Conservation (phyloP, 2,113 vertebrate genomes). For the Spermophilus dauricus region DNA sequence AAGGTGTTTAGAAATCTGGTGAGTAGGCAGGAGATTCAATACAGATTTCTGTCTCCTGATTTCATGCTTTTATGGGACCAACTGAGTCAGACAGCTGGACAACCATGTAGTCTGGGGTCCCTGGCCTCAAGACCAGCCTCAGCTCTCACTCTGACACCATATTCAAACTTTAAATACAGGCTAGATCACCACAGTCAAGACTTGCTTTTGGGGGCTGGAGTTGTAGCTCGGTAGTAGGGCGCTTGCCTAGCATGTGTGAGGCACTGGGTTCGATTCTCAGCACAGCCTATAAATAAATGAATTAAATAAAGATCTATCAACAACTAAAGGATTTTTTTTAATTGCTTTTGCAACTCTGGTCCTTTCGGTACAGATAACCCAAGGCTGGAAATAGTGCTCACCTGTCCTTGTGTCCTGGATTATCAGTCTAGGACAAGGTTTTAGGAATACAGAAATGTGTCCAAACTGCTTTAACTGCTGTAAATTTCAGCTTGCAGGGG, state of each 20-base stretch:
- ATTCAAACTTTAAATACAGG: not conserved
- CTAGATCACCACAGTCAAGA: not conserved
- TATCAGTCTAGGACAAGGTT: not conserved
- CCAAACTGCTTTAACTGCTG: not conserved
- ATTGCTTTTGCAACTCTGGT: not conserved
- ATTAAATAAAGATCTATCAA: no score
- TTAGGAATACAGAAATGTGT: not conserved
- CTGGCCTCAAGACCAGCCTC: not conserved
- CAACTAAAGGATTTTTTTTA: no score
- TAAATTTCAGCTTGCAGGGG: not conserved
- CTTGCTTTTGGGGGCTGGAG: not conserved
- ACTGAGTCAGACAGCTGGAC: not conserved
- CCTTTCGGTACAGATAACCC: not conserved
- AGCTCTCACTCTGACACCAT: not conserved
- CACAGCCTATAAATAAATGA: no score
- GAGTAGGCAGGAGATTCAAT: not conserved
- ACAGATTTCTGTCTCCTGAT: not conserved
- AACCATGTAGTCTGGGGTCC: not conserved
- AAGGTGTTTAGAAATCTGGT: not conserved
- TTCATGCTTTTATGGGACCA: not conserved
- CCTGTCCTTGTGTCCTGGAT: not conserved
- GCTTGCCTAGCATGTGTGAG: no score
- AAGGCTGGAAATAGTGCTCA: not conserved
- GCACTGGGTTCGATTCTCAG: no score
- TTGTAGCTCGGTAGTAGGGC: no score